These are phyloP conservation scores for Phallusia fumigata DNA, from an alignment of 23 tunicate species.

Conservation along the genomic window DNA sequence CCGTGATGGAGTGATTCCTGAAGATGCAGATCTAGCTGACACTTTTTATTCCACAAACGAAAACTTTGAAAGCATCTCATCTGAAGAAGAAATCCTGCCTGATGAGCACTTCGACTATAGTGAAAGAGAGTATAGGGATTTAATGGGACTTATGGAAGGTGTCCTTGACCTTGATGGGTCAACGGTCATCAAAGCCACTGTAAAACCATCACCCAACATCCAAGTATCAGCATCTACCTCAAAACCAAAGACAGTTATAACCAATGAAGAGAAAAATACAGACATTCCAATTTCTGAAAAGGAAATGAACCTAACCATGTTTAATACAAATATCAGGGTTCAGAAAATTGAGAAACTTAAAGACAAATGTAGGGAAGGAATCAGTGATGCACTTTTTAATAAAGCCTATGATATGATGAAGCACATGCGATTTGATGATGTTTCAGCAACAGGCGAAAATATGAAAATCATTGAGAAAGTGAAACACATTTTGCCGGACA, in stretches of 20 bases:
- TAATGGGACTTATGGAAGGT: conserved; percentile 64
- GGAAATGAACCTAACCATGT: conserved; percentile 7
- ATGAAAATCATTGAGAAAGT: conserved; percentile 17
- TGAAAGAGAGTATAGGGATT: conserved; percentile 71
- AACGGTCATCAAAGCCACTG: conserved; percentile 1
- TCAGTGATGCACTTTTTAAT: conserved; percentile 49
- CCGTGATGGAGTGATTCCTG: conserved; percentile 71
- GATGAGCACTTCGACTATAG: conserved; percentile 49
- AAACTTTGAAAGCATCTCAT: conserved; percentile 58
- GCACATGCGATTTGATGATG: conserved; percentile 45
- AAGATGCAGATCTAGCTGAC: conserved; percentile 74
- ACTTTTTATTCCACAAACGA: conserved; percentile 64
- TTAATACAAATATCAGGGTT: conserved; percentile 30
- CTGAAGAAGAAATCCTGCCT: conserved; percentile 52
- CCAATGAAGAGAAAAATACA: neutral
- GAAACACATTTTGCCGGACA: conserved; percentile 55
- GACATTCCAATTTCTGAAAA: neutral
- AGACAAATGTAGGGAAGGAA: conserved; percentile 32
- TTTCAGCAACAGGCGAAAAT: conserved; percentile 19
- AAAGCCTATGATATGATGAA: conserved; percentile 52
- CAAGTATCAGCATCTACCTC: neutral
- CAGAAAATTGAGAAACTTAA: conserved; percentile 57
- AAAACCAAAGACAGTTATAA: neutral
- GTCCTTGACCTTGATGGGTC: conserved; percentile 49
- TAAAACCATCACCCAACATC: neutral